These are phyloP conservation scores for Teleopsis dalmanni DNA, from an alignment of 1,140 invertebrate species.

Conservation along the genomic window DNA sequence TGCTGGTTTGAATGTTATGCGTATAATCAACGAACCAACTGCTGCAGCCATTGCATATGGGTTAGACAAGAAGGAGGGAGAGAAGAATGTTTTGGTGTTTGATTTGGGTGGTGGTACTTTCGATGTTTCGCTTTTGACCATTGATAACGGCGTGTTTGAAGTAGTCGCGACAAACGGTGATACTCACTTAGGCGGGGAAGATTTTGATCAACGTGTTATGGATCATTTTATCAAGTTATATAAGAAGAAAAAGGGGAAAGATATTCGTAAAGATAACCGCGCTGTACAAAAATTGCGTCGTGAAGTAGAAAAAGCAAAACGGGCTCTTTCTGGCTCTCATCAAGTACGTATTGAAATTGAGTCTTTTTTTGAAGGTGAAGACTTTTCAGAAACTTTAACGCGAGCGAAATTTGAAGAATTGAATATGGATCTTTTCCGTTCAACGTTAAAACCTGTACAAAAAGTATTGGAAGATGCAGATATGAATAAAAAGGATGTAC, in stretches of 20 bases:
- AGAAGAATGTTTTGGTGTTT: constrained; percentile 98
- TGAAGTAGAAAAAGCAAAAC: constrained; percentile 97
- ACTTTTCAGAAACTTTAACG: constrained; percentile 98
- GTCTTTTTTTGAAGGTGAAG: constrained; percentile 97
- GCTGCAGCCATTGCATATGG: constrained; percentile 99
- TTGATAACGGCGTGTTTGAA: constrained; percentile 93
- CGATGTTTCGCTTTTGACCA: constrained; percentile 97
- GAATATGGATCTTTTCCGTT: constrained; percentile 98
- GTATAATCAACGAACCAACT: constrained; percentile 99
- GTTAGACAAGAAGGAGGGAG: constrained; percentile 97
- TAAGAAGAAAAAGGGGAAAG: constrained; percentile 99
- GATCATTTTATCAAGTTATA: constrained; percentile 98
- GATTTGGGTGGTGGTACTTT: constrained; percentile 99
- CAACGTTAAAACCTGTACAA: constrained; percentile 97
- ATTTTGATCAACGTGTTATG: constrained; percentile 98
- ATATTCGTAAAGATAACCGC: constrained; percentile 89
- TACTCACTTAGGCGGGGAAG: constrained; percentile 96
- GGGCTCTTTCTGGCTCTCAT: constrained; percentile 89
- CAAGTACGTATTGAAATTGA: constrained; percentile 99
- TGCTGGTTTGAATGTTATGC: constrained; percentile 93
- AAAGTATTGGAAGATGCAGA: constrained; percentile 97
- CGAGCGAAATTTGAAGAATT: constrained; percentile 99
- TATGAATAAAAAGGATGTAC: constrained; percentile 96
- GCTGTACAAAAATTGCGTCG: constrained; percentile 94
- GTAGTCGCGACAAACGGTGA: constrained; percentile 96